These are phyloP conservation scores for Antrozous pallidus DNA, from an alignment of 2,797 vertebrate species.

Conservation along the genomic window DNA sequence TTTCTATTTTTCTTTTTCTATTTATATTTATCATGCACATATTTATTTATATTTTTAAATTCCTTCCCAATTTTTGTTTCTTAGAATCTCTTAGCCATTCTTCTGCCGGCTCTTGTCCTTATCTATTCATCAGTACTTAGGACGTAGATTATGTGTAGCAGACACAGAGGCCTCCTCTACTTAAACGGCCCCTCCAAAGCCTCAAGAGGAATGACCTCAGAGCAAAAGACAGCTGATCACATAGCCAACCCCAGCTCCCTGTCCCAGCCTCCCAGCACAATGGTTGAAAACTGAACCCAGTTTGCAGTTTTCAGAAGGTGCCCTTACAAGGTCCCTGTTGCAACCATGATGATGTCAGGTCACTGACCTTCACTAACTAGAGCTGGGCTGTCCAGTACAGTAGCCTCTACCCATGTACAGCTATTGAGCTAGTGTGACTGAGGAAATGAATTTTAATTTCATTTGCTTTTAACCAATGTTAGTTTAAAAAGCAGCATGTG, in stretches of 20 bases:
- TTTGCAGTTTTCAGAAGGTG: not conserved
- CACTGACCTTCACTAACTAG: not conserved
- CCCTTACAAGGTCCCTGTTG: not conserved
- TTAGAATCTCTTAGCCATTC: not conserved
- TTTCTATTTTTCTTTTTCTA: not conserved
- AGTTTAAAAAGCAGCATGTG: not conserved
- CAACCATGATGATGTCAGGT: not conserved
- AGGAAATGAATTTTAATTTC: not conserved
- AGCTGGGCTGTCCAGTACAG: not conserved
- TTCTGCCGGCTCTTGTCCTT: not conserved
- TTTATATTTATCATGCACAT: not conserved
- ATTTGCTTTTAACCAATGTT: not conserved
- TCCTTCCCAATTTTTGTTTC: constrained; percentile 30
- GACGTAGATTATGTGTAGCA: not conserved
- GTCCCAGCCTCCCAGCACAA: not conserved
- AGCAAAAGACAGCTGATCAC: not conserved
- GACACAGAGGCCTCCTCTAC: not conserved
- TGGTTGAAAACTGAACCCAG: not conserved
- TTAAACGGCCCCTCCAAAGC: not conserved
- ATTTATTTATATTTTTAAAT: not conserved
- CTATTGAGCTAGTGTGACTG: not conserved
- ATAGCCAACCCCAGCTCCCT: not conserved
- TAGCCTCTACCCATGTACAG: not conserved
- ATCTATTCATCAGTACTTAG: not conserved
- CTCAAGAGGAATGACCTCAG: not conserved